These are phyloP conservation scores for Toxotes lorentzi DNA, from an alignment of 2,797 vertebrate species.

Conservation along the genomic window DNA sequence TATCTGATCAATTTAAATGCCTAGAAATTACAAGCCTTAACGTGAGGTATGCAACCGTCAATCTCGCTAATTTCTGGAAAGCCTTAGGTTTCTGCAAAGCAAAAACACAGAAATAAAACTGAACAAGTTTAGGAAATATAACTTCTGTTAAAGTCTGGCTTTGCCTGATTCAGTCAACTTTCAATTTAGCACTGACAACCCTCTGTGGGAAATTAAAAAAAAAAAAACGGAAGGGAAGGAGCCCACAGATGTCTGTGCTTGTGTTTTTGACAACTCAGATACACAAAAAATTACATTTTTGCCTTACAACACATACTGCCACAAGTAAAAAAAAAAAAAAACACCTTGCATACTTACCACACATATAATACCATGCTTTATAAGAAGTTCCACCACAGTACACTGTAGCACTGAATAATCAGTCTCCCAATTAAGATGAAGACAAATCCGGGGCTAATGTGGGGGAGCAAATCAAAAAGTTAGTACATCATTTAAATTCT, in stretches of 20 bases:
- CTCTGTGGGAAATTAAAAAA: background rate
- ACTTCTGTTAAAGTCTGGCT: background rate
- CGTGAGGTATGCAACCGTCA: background rate
- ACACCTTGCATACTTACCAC: no score
- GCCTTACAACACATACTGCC: background rate
- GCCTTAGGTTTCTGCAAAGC: background rate
- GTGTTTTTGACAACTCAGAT: background rate
- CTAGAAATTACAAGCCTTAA: background rate
- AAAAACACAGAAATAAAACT: background rate
- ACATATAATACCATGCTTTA: background rate
- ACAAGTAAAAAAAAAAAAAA: background rate
- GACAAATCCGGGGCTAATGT: background rate
- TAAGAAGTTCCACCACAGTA: background rate
- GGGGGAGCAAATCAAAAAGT: constrained; percentile 32
- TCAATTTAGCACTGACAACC: background rate
- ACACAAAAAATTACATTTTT: background rate
- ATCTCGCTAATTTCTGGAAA: background rate
- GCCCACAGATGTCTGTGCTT: background rate
- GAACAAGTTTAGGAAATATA: background rate
- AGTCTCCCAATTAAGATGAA: constrained; percentile 21
- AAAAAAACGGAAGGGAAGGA: background rate
- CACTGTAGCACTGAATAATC: constrained; percentile 19
- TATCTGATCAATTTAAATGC: background rate
- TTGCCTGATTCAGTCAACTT: background rate
- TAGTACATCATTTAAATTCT: constrained; percentile 33